A percentile compares a stretch with the other conserved stretches of the same genome.
phyloP scores from a whole-genome alignment of 2,888 invertebrate species.

The Hyles lineata region DNA sequence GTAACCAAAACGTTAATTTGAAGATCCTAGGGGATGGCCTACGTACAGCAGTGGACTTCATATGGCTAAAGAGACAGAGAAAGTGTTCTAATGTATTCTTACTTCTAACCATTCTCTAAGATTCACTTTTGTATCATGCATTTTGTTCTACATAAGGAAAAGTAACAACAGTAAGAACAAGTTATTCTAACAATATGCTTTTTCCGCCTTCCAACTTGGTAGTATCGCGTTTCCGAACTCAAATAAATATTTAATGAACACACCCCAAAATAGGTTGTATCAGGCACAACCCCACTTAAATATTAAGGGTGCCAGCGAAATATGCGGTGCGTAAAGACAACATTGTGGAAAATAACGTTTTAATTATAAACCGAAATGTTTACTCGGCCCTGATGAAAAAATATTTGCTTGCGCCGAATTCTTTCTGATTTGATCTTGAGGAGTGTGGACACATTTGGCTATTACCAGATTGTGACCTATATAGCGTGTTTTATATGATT shows the following conservation, averaged over 20 bases:
- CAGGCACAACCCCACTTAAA: neutral
- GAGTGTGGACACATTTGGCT: neutral
- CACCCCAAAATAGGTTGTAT: neutral
- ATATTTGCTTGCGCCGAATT: conserved; percentile 4
- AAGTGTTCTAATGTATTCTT: too few species aligned
- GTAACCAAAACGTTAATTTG: too few species aligned
- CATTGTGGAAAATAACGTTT: neutral
- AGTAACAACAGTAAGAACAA: too few species aligned
- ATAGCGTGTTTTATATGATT: too few species aligned
- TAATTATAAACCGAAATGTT: conserved; percentile 1
- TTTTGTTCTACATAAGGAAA: too few species aligned
- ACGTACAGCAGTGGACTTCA: too few species aligned
- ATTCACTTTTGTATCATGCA: too few species aligned
- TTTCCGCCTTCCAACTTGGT: neutral
- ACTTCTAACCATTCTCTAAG: too few species aligned
- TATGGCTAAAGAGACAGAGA: too few species aligned
- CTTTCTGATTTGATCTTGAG: conserved; percentile 5
- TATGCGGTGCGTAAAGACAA: neutral
- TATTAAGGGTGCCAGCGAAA: conserved; percentile 10
- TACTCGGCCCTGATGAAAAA: neutral
- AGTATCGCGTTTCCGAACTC: neutral
- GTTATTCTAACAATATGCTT: too few species aligned
- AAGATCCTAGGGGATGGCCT: too few species aligned
- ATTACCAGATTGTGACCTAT: too few species aligned
- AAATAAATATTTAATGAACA: neutral